Evolutionary conservation across 2,797 vertebrate species (phyloP).

Genomic region (Crocodylus rhombifer): DNA sequence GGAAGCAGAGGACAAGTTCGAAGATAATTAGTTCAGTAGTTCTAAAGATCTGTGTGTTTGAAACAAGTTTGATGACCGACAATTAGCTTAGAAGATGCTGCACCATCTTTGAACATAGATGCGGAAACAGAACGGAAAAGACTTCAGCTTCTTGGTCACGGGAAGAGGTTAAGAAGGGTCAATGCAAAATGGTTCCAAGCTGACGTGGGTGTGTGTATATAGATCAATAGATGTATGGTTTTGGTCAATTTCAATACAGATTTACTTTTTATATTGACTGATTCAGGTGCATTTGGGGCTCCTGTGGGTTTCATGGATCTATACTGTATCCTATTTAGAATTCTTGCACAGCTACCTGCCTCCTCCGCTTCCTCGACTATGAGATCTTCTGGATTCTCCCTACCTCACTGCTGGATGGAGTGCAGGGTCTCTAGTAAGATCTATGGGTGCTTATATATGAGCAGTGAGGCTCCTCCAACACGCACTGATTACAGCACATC

Average conservation of each 20-base stretch:
- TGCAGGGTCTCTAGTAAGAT: not conserved
- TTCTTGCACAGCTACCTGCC: not conserved
- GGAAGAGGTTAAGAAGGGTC: not conserved
- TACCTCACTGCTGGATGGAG: not conserved
- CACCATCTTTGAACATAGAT: not conserved
- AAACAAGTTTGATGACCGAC: too few species aligned
- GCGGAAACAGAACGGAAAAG: not conserved
- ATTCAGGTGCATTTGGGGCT: slow-evolving; percentile 21
- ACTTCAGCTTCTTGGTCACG: not conserved
- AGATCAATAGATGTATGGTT: slow-evolving; percentile 20
- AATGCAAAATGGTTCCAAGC: slow-evolving; percentile 20
- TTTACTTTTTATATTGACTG: not conserved
- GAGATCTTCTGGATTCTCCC: not conserved
- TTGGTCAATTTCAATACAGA: slow-evolving; percentile 8
- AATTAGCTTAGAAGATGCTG: too few species aligned
- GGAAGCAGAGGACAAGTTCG: not conserved
- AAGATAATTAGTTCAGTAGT: too few species aligned
- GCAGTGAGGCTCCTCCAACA: not conserved
- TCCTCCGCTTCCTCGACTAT: not conserved
- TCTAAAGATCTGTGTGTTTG: too few species aligned
- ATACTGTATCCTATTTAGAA: not conserved
- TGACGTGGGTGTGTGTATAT: not conserved
- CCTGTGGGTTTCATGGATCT: not conserved
- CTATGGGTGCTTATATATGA: not conserved
- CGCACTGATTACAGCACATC: too few species aligned